Evolutionary conservation across 2,797 vertebrate species (phyloP).

Genomic region (Paramormyrops hopkinsi): DNA sequence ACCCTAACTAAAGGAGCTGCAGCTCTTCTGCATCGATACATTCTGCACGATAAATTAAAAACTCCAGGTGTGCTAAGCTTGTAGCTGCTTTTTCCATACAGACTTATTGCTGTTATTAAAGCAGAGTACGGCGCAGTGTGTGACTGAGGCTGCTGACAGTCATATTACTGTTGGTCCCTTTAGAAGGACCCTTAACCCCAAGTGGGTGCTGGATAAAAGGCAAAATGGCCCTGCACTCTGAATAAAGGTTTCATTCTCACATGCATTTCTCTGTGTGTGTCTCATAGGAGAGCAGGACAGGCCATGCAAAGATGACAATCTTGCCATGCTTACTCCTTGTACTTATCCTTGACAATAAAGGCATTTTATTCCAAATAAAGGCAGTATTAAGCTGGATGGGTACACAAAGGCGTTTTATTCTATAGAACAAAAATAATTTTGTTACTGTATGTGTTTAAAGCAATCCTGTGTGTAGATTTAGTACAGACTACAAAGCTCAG

Average conservation of each 20-base stretch:
- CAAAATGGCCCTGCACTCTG: neutral
- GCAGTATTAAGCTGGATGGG: neutral
- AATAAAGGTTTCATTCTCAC: neutral
- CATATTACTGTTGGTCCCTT: neutral
- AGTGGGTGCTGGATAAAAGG: neutral
- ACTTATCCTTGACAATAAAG: neutral
- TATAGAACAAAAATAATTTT: too few species aligned
- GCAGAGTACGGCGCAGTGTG: neutral
- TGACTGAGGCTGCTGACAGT: neutral
- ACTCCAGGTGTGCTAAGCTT: neutral
- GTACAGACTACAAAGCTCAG: neutral
- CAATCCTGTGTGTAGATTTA: neutral
- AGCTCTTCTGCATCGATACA: neutral
- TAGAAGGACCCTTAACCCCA: neutral
- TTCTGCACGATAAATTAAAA: neutral
- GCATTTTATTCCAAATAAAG: neutral
- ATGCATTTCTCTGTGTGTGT: neutral
- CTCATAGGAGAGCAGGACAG: neutral
- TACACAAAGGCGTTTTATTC: too few species aligned
- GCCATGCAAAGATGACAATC: neutral
- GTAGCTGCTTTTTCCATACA: neutral
- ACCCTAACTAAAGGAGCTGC: neutral
- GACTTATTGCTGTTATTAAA: neutral
- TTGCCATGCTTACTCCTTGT: neutral
- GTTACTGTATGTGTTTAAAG: neutral